Evolutionary conservation across 2,888 invertebrate genomes (phyloP), one percentile per base, ranked within the genome.

Genomic region (Hipparchia sbordonii): DNA sequence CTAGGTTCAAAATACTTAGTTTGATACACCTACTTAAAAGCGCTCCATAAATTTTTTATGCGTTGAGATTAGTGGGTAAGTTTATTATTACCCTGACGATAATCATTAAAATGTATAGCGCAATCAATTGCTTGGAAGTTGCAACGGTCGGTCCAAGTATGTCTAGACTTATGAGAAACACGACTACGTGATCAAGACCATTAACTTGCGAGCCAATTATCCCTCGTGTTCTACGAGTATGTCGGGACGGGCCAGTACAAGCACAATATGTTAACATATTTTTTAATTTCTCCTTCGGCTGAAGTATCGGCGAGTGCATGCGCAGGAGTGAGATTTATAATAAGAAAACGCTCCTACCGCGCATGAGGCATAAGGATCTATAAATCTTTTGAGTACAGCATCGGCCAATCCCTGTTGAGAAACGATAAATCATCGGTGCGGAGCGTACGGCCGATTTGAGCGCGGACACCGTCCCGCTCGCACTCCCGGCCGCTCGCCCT

Each of bases 381-480:
- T 93, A 93, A 92, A 93, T 92, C 93, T 92, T 88, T 84, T 84
- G 85, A 90, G 90, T 92, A 92, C 91, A 89, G 90, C 83, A 89
- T 91, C 92, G 91, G 91, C 93, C 93, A 93, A 93, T 93, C 92
- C 91, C 91, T 89, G 93, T 93, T 89, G 91, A 92, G 92, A 92
- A 92, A 87, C 92, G 86, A 93, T 93, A 92, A 92, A 93, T 93
- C 93, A 93, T 92, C 89, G 87, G 88, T 80, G 85, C 86, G 85
- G 89, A 90, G 90, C 87, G 88, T 88, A 82, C 84, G 85, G 86
- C 88, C 87, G 90, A 86, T 83, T 87, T 87, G 86, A 86, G 86
- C 86, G 80, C 78, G 82, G 79, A 80, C 81, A 76, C 85, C 79
- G 79, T 91, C 92, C 82, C 89, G 77, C 90, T 93, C 88, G 80